Conservation (phyloP, 2,888 invertebrate species). For the Cerceris ruficornis region DNA sequence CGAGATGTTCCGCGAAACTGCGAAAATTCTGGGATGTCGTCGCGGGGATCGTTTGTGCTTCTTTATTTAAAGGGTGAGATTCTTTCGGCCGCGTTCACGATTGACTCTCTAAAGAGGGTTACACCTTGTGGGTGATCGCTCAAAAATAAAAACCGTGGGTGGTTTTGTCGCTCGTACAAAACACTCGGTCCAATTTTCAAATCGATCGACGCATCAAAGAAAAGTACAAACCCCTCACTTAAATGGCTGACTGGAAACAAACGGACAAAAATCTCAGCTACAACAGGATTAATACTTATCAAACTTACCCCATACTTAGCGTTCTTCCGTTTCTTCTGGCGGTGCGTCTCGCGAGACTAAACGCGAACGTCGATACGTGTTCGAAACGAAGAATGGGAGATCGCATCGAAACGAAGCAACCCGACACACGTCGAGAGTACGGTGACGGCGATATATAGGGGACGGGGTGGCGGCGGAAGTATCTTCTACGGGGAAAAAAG, state of each 20-base stretch:
- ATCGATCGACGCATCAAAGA: too few relatives aligned
- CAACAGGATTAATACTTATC: neutral
- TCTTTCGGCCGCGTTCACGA: too few relatives aligned
- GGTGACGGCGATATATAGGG: conserved; percentile 15
- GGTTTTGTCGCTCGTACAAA: too few relatives aligned
- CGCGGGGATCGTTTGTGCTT: too few relatives aligned
- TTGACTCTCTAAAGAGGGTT: too few relatives aligned
- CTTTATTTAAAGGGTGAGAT: too few relatives aligned
- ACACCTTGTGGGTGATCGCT: too few relatives aligned
- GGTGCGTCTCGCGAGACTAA: neutral
- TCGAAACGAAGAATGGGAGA: neutral
- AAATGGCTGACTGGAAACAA: neutral
- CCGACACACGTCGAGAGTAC: conserved; percentile 30
- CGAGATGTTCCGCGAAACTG: too few relatives aligned
- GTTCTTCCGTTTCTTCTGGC: neutral
- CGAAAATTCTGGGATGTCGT: too few relatives aligned
- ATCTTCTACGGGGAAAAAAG: conserved; percentile 51
- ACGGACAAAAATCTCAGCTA: neutral
- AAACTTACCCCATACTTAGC: neutral
- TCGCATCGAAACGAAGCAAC: conserved; percentile 27
- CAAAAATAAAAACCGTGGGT: too few relatives aligned
- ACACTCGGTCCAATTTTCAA: too few relatives aligned
- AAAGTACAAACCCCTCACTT: neutral
- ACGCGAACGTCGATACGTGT: conserved; percentile 16
- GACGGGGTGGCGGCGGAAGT: conserved; percentile 38